phyloP scores from a whole-genome alignment of 2,888 invertebrate genomes.

The Nyleta sp. region DNA sequence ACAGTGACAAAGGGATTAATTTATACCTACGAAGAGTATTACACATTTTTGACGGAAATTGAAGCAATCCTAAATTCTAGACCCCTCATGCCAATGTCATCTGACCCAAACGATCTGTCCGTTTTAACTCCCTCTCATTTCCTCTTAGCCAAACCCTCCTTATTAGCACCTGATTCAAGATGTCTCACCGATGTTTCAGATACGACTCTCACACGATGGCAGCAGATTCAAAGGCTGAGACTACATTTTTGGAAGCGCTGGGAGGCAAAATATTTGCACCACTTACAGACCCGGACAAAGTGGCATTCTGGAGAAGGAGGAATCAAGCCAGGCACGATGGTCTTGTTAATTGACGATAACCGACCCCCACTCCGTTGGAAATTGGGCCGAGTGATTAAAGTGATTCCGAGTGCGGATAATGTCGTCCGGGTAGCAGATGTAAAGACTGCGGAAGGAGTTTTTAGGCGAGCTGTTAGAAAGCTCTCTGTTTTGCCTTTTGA shows the following conservation, averaged over 20 bases:
- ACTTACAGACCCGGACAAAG: constrained; percentile 59
- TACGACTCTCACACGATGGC: not conserved
- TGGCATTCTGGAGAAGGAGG: constrained; percentile 23
- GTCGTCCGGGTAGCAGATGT: not conserved
- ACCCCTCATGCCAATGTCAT: constrained; percentile 1
- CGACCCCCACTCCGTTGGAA: not conserved
- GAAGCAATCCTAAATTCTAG: constrained; percentile 11
- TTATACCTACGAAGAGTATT: constrained; percentile 10
- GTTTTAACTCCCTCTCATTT: constrained; percentile 14
- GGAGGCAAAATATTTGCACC: constrained; percentile 57
- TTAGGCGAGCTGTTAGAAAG: not conserved
- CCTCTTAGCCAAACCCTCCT: not conserved
- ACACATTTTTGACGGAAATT: constrained; percentile 21
- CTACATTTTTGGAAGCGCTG: constrained; percentile 64
- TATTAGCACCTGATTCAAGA: not conserved
- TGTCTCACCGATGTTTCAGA: constrained; percentile 1
- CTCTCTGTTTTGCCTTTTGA: not conserved
- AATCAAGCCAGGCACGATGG: not conserved
- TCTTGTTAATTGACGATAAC: not conserved
- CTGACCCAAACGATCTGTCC: constrained; percentile 11
- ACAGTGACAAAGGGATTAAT: constrained; percentile 61
- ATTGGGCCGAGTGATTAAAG: not conserved
- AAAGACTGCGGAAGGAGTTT: not conserved
- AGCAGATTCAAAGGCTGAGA: constrained; percentile 8
- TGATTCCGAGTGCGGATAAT: not conserved